Evolutionary conservation across 2,888 invertebrate species (phyloP).

Genomic region (Meiosimyza platycephala): DNA sequence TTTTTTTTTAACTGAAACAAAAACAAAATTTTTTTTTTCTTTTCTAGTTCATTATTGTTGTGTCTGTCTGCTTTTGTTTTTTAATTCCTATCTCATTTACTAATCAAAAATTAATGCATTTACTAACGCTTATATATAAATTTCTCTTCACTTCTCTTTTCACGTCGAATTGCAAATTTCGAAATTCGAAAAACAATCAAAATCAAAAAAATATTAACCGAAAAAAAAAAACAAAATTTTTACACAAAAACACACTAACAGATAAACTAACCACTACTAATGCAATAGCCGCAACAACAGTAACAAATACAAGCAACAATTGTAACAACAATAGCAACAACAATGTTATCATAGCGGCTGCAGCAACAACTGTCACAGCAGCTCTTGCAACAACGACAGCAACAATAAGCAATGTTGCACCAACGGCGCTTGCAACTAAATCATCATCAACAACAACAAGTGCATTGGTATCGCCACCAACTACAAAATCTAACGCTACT

Average conservation of each 20-base stretch:
- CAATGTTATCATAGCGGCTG: constrained; percentile 42
- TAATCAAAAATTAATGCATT: constrained; percentile 5
- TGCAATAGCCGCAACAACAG: constrained; percentile 21
- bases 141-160: constrained; percentile 35
- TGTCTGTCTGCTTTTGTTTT: no score
- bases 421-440: constrained; percentile 33
- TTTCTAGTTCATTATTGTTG: constrained; percentile 1
- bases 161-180: constrained; percentile 33
- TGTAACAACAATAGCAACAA: constrained; percentile 43
- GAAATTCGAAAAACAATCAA: constrained; percentile 29
- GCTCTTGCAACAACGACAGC: constrained; percentile 26
- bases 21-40: background rate
- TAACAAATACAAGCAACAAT: constrained; percentile 18
- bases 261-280: constrained; percentile 51
- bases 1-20: constrained; percentile 11
- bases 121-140: constrained; percentile 23
- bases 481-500: constrained; percentile 19
- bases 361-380: constrained; percentile 34
- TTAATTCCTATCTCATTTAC: background rate
- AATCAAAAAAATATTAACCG: constrained; percentile 26
- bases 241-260: constrained; percentile 29
- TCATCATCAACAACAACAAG: constrained; percentile 34
- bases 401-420: constrained; percentile 39
- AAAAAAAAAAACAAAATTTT: background rate
- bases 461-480: constrained; percentile 21